These are phyloP conservation scores for Graphium colonna DNA, from an alignment of 2,888 invertebrate species.

Conservation along the genomic window DNA sequence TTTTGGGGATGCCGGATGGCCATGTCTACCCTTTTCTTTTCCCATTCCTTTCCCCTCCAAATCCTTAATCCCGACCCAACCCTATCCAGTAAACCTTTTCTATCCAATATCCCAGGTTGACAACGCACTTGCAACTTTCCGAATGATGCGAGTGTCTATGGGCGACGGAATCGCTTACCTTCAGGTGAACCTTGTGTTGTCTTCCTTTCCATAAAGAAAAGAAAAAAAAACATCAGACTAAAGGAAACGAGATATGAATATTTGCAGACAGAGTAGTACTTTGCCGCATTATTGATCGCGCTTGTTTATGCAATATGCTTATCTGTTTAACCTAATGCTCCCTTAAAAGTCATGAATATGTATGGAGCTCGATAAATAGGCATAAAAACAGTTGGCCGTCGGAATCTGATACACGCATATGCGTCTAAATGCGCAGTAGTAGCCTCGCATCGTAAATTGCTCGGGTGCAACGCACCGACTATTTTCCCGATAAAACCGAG, in stretches of 20 bases:
- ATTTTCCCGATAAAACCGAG: conserved; percentile 18
- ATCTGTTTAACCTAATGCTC: conserved; percentile 43
- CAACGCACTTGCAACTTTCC: no score
- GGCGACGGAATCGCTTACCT: no score
- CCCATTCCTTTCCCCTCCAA: no score
- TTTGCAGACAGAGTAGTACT: conserved; percentile 21
- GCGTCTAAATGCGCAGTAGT: conserved; percentile 16
- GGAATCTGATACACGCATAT: conserved; percentile 30
- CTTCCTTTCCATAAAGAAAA: no score
- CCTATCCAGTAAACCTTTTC: no score
- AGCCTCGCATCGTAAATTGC: conserved; percentile 11
- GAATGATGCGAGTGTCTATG: no score
- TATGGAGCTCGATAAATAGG: conserved; percentile 44
- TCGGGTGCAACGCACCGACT: conserved; percentile 5
- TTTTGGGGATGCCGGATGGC: no score
- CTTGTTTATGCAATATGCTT: conserved; percentile 37
- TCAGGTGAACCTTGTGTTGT: no score
- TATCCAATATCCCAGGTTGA: no score
- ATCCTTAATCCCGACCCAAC: no score
- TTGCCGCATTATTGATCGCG: conserved; percentile 29
- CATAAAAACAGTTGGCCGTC: conserved; percentile 44
- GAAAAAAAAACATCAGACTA: no score
- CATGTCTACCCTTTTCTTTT: no score
- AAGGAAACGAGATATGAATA: not conserved
- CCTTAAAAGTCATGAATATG: conserved; percentile 52